phyloP scores from a whole-genome alignment of 2,888 invertebrate species.

The Agrochola lota region DNA sequence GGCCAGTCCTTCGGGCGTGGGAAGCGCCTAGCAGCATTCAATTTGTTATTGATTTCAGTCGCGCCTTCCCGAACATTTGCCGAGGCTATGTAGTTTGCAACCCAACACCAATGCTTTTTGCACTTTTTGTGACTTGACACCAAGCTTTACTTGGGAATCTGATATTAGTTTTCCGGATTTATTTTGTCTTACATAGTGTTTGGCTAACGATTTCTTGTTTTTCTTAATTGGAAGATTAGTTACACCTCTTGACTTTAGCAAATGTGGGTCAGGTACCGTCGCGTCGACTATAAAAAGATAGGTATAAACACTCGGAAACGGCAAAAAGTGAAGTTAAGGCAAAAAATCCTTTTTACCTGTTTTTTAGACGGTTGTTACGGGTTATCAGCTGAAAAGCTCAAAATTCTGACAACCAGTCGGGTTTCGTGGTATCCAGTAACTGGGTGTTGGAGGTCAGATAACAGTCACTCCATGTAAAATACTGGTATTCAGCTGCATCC shows the following conservation, averaged over 20 bases:
- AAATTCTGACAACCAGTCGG: neutral
- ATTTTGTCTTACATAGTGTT: neutral
- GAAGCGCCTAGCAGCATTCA: slow-evolving; percentile 39
- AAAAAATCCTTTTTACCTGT: neutral
- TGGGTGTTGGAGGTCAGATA: neutral
- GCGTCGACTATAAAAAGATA: neutral
- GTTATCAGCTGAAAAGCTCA: neutral
- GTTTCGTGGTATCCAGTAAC: neutral
- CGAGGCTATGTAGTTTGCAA: slow-evolving; percentile 21
- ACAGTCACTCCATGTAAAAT: neutral
- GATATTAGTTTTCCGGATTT: slow-evolving; percentile 8
- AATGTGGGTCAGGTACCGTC: slow-evolving; percentile 7
- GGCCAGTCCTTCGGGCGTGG: slow-evolving; percentile 30
- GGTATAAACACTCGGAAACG: neutral
- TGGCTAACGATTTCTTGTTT: neutral
- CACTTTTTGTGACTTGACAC: slow-evolving; percentile 32
- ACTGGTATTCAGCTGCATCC: neutral
- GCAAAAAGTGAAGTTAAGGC: neutral
- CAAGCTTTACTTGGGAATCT: slow-evolving; percentile 6
- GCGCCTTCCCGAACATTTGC: slow-evolving; percentile 3
- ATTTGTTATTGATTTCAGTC: slow-evolving; percentile 48
- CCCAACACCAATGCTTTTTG: slow-evolving; percentile 28
- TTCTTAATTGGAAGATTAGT: neutral
- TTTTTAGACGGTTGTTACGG: neutral
- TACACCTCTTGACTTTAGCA: neutral